Evolutionary conservation across 2,888 invertebrate genomes (phyloP).

Genomic region (Sinhomidia bicolor): DNA sequence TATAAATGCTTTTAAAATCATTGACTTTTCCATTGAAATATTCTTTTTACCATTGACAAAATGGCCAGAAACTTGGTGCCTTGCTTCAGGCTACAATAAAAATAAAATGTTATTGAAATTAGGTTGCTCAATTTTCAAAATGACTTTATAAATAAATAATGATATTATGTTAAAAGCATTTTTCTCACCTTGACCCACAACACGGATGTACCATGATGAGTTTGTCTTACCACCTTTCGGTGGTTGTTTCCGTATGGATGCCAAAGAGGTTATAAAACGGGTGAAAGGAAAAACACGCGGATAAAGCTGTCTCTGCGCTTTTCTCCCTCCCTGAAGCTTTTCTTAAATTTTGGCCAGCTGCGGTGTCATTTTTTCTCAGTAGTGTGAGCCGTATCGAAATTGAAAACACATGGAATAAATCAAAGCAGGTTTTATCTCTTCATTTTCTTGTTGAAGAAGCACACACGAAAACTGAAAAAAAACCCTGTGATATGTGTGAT

Average conservation of each 20-base stretch:
- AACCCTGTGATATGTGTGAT: background rate
- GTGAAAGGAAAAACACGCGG: background rate
- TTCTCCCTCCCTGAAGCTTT: conserved; percentile 3
- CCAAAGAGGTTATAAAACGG: background rate
- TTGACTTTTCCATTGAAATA: background rate
- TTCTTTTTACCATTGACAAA: conserved; percentile 63
- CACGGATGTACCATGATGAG: conserved; percentile 65
- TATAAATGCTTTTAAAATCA: background rate
- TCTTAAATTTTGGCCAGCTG: conserved; percentile 65
- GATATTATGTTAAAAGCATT: background rate
- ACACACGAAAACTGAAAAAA: background rate
- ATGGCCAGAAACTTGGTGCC: conserved; percentile 73
- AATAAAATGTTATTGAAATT: background rate
- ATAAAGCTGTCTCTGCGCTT: background rate
- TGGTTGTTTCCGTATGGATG: background rate
- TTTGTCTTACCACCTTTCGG: background rate
- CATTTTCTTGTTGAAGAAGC: background rate
- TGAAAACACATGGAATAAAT: conserved; percentile 57
- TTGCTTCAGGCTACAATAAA: conserved; percentile 63
- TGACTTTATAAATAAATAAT: background rate
- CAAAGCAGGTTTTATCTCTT: conserved; percentile 13
- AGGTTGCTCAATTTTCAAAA: no score
- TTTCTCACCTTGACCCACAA: conserved; percentile 65
- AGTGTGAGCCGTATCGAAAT: conserved; percentile 36
- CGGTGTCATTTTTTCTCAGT: background rate